Conservation (phyloP, 2,888 invertebrate genomes). For the Megamerina dolium region DNA sequence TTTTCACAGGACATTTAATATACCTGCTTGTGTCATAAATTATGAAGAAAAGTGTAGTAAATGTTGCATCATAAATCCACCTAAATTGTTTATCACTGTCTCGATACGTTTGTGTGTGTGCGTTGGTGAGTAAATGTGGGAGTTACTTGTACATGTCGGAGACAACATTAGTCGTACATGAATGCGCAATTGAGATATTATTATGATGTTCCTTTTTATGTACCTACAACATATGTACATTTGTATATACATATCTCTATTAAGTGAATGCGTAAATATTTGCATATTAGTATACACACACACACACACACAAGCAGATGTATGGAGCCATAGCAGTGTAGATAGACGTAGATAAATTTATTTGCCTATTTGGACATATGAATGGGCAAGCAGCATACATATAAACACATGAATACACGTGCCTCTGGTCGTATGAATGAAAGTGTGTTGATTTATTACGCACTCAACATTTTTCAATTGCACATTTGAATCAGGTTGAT, state of each 20-base stretch:
- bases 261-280: slow-evolving; percentile 11
- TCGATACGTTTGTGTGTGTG: background rate
- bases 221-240: too few species aligned
- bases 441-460: background rate
- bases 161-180: slow-evolving; percentile 23
- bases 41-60: slow-evolving; percentile 21
- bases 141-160: too few species aligned
- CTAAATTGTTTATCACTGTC: slow-evolving; percentile 26
- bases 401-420: background rate
- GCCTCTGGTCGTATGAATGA: background rate
- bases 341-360: background rate
- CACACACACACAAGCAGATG: too few species aligned
- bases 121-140: too few species aligned
- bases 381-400: background rate
- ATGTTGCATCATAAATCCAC: slow-evolving; percentile 27
- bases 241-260: too few species aligned
- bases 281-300: background rate
- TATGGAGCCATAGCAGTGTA: too few species aligned
- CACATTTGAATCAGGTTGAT: too few species aligned
- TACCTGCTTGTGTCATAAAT: slow-evolving; percentile 28
- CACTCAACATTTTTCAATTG: background rate
- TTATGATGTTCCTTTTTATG: slow-evolving; percentile 8
- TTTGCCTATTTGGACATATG: background rate
- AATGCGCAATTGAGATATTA: slow-evolving; percentile 22
- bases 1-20: slow-evolving; percentile 27